These are phyloP conservation scores for Lathronympha strigana DNA, from an alignment of 2,888 invertebrate genomes.

Conservation along the genomic window DNA sequence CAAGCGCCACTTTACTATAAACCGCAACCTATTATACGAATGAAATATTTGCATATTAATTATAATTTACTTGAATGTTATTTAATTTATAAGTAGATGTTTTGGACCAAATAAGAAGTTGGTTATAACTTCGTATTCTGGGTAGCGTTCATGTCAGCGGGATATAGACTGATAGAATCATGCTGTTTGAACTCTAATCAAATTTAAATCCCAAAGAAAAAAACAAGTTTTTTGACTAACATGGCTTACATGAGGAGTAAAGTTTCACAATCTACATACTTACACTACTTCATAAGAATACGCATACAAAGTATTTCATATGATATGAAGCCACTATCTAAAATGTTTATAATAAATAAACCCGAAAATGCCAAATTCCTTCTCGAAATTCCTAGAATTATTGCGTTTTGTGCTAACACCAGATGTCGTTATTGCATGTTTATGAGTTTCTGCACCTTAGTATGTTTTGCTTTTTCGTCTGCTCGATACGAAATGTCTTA, in stretches of 20 bases:
- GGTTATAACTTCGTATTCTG: too few species aligned
- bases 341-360: background rate
- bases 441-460: constrained; percentile 24
- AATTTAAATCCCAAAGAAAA: too few species aligned
- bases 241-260: too few species aligned
- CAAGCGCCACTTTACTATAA: background rate
- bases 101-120: background rate
- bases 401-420: constrained; percentile 14
- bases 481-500: constrained; percentile 7
- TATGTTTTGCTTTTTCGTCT: constrained; percentile 24
- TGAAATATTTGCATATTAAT: background rate
- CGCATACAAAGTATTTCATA: background rate
- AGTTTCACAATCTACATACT: too few species aligned
- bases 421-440: constrained; percentile 29
- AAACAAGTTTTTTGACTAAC: too few species aligned
- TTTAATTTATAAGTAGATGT: background rate
- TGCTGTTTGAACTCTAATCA: too few species aligned
- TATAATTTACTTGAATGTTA: background rate
- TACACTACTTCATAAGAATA: too few species aligned
- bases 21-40: background rate
- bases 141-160: too few species aligned
- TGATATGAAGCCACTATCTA: too few species aligned
- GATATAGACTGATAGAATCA: too few species aligned
- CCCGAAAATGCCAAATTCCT: constrained; percentile 1
- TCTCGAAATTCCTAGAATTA: background rate